Conservation (phyloP, 2,797 vertebrate species). For the Crocidura indochinensis region DNA sequence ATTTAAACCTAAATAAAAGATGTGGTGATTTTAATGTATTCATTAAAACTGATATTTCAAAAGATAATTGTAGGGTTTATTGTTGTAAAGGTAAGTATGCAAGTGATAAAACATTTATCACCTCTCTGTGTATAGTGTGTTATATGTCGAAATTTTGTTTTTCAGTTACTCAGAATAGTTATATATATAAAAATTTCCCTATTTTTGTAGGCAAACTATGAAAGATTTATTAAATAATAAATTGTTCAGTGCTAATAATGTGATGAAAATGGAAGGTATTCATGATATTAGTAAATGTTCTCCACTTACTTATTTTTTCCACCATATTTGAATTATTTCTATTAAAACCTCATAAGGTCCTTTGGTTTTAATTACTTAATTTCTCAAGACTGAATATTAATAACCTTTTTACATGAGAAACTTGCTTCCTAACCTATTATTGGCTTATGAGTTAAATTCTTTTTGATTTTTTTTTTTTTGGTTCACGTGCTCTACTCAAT, state of each 20-base stretch:
- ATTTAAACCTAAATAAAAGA: slow-evolving; percentile 21
- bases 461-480: neutral
- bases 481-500: neutral
- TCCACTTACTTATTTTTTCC: neutral
- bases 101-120: slow-evolving; percentile 13
- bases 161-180: neutral
- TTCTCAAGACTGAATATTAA: slow-evolving; percentile 15
- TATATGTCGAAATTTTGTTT: neutral
- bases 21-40: neutral
- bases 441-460: neutral
- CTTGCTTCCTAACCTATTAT: neutral
- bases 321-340: neutral
- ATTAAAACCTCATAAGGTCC: neutral
- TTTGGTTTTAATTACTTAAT: slow-evolving; percentile 5
- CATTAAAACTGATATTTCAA: neutral
- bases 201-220: neutral
- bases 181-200: neutral
- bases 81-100: neutral
- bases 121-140: neutral
- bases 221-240: neutral
- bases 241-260: neutral
- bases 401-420: neutral
- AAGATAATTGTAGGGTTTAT: neutral
- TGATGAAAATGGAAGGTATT: neutral
- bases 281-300: neutral